Evolutionary conservation across 2,888 invertebrate genomes (phyloP).

Genomic region (Drosophila borealis): DNA sequence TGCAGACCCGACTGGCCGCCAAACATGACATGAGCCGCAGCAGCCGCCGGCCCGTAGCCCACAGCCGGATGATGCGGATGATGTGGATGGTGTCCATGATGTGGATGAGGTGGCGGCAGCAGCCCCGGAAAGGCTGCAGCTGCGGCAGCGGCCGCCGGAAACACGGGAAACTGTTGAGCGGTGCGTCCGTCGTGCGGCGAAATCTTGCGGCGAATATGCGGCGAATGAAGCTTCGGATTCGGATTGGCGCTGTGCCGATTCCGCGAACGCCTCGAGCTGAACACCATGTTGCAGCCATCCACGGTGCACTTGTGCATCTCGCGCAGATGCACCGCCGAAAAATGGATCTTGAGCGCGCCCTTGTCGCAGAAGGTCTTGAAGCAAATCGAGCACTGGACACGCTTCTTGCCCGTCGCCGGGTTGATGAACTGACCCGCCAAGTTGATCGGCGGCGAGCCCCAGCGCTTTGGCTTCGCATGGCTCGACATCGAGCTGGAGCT

Average conservation of each 20-base stretch:
- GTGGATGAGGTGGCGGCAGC: constrained; percentile 60
- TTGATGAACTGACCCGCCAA: constrained; percentile 96
- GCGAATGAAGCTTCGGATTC: constrained; percentile 98
- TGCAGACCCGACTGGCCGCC: constrained; percentile 59
- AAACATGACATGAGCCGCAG: constrained; percentile 69
- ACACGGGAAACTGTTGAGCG: constrained; percentile 90
- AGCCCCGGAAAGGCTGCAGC: constrained; percentile 87
- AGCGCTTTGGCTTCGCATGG: constrained; percentile 86
- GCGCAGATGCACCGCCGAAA: constrained; percentile 98
- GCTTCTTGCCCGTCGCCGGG: constrained; percentile 96
- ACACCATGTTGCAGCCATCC: constrained; percentile 99
- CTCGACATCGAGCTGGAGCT: constrained; percentile 15
- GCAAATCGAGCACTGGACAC: constrained; percentile 99
- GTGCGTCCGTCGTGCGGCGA: constrained; percentile 97
- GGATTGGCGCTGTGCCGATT: constrained; percentile 99
- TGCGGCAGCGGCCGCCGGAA: constrained; percentile 86
- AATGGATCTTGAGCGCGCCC: constrained; percentile 99
- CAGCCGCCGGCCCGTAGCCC: constrained; percentile 59
- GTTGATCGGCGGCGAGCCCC: constrained; percentile 93
- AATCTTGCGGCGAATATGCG: constrained; percentile 96
- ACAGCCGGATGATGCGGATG: constrained; percentile 40
- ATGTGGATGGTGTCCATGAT: constrained; percentile 42
- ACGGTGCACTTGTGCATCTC: constrained; percentile 99
- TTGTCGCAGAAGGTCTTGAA: constrained; percentile 99
- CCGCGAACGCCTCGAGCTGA: constrained; percentile 97